Evolutionary conservation across 2,888 invertebrate species (phyloP).

Genomic region (Incurvaria masculella): DNA sequence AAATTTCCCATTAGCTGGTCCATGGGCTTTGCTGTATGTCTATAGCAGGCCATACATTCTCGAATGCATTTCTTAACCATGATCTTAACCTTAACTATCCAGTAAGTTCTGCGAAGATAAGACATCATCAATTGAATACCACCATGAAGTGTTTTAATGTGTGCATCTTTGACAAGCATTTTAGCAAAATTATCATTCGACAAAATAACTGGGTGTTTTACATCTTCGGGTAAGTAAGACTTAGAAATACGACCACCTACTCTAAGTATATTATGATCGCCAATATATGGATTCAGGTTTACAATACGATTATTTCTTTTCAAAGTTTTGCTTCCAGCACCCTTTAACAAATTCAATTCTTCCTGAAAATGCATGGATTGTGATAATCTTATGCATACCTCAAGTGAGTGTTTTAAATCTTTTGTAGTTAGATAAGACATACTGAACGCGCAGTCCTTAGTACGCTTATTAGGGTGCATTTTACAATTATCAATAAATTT

Average conservation of each 20-base stretch:
- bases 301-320: neutral
- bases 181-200: neutral
- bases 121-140: neutral
- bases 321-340: neutral
- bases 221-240: neutral
- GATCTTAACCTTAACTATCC: neutral
- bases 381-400: neutral
- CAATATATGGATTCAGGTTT: neutral
- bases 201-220: neutral
- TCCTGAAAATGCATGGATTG: neutral
- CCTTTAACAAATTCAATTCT: neutral
- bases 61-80: neutral
- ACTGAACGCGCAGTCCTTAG: too few species aligned
- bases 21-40: neutral
- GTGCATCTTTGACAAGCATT: neutral
- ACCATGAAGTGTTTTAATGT: neutral
- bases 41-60: neutral
- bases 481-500: neutral
- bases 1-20: neutral
- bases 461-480: neutral
- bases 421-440: neutral
- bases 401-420: neutral
- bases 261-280: neutral
- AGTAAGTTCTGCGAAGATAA: neutral
- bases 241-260: neutral